Evolutionary conservation across 2,797 vertebrate species (phyloP), one percentile per base, ranked within the genome.

Genomic region (Mormyrus hasselquistii): DNA sequence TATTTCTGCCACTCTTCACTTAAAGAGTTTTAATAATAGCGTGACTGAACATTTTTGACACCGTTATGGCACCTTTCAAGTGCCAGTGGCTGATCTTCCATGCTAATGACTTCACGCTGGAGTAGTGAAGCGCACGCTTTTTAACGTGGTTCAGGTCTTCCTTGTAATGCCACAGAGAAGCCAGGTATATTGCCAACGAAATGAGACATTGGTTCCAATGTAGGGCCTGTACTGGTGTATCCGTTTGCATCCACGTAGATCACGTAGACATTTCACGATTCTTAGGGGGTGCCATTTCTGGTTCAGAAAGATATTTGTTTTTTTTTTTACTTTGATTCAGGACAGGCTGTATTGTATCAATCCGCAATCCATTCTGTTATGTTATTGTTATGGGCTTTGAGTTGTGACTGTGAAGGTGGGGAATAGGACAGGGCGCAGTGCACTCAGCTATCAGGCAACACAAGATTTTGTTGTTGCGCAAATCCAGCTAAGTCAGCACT

Each of bases 21-120:
- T 79, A 79, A 41, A 44, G 25, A 79, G 73, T 38, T 87, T 84
- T 87, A 59, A 34, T 87, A 59, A 87, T 87, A 55, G 85, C 25
- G 50, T 16, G 50, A 85, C 14, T 4, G 34, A 57, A 22, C 16
- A 4, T 25, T 50, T 85, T 50, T 49, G 47, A 85, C 82, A 22
- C 22, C 4, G 25, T 59, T 19, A 62, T 65, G 57, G 44, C 57
- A 25, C 86, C 57, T 87, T 62, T 87, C 38, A 16, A 87, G 41
- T 19, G 55, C 86, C 34, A 4, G 38, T 57, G 53, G 53, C 8
- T 25, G 55, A 38, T 19, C 29, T 87, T n/a, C 53, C 12, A 3
- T 34, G 3, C 29, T 59, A 87, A 44, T n/a, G 12, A 59, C 9
- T 65, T 87, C 22, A 87, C 22, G 10, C 57, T 47, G 86, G 22